phyloP scores from a whole-genome alignment of 2,888 invertebrate species.

The Cryptocheilus praepositus region DNA sequence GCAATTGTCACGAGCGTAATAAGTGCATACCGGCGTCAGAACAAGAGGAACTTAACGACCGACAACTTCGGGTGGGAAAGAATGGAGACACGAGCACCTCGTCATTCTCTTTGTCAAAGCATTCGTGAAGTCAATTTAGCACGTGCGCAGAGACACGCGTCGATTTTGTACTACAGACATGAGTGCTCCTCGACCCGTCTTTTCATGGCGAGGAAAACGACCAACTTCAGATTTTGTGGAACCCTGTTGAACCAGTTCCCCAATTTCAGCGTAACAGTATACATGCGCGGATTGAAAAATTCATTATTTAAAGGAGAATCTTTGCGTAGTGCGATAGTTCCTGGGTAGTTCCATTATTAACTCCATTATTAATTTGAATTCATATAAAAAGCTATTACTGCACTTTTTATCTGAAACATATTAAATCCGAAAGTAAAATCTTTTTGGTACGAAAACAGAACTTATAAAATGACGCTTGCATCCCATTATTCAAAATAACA shows the following conservation, averaged over 20 bases:
- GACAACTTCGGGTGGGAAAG: neutral
- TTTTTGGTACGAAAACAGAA: too few species aligned
- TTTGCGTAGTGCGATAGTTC: too few species aligned
- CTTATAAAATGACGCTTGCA: too few species aligned
- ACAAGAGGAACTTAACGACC: neutral
- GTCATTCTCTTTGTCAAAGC: constrained; percentile 20
- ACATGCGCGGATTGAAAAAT: too few species aligned
- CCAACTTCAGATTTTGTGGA: constrained; percentile 45
- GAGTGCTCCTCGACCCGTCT: constrained; percentile 50
- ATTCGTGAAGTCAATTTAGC: constrained; percentile 33
- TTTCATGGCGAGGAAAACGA: constrained; percentile 36
- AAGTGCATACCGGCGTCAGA: neutral
- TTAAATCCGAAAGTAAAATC: too few species aligned
- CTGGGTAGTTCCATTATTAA: too few species aligned
- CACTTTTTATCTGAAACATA: too few species aligned
- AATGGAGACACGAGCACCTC: neutral
- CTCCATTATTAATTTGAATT: too few species aligned
- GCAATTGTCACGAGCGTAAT: neutral
- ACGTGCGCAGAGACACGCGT: constrained; percentile 31
- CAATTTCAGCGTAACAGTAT: too few species aligned
- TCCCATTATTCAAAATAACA: too few species aligned
- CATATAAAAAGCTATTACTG: too few species aligned
- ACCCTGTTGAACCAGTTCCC: constrained; percentile 54
- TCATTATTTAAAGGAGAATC: too few species aligned
- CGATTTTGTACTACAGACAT: constrained; percentile 29